Conservation (phyloP, 2,797 vertebrate species). For the Lutjanus argentimaculatus region DNA sequence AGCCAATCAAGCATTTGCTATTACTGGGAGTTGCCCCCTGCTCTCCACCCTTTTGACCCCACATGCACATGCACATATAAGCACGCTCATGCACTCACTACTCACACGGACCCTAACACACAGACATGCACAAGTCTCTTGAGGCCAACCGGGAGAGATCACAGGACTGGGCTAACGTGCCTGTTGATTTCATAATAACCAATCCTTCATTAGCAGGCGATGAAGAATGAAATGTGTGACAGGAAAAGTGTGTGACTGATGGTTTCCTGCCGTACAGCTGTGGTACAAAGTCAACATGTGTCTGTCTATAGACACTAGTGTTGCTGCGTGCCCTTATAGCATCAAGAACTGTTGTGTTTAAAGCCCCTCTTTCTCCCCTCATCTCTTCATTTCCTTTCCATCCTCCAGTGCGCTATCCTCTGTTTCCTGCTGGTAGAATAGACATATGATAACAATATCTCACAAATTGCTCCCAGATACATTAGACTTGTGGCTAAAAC, state of each 20-base stretch:
- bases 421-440: background rate
- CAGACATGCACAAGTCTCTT: constrained; percentile 40
- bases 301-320: constrained; percentile 2
- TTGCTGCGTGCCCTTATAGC: constrained; percentile 9
- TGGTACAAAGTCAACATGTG: constrained; percentile 30
- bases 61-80: constrained; percentile 43
- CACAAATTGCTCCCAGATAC: constrained; percentile 1
- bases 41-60: constrained; percentile 73
- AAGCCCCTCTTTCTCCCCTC: background rate
- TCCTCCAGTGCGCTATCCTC: background rate
- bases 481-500: background rate
- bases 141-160: constrained; percentile 57
- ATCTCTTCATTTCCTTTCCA: background rate
- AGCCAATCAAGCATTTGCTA: constrained; percentile 74
- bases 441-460: background rate
- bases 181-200: constrained; percentile 65
- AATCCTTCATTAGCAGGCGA: constrained; percentile 42
- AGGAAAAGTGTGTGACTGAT: background rate
- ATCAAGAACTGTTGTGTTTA: constrained; percentile 17
- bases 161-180: constrained; percentile 44
- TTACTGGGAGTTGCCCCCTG: constrained; percentile 66
- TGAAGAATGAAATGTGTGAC: constrained; percentile 21
- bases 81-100: constrained; percentile 16
- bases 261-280: constrained; percentile 27
- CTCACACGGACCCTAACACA: constrained; percentile 13